These are phyloP conservation scores for Hemicrepidius hirtus DNA, from an alignment of 2,888 invertebrate species.

Conservation along the genomic window DNA sequence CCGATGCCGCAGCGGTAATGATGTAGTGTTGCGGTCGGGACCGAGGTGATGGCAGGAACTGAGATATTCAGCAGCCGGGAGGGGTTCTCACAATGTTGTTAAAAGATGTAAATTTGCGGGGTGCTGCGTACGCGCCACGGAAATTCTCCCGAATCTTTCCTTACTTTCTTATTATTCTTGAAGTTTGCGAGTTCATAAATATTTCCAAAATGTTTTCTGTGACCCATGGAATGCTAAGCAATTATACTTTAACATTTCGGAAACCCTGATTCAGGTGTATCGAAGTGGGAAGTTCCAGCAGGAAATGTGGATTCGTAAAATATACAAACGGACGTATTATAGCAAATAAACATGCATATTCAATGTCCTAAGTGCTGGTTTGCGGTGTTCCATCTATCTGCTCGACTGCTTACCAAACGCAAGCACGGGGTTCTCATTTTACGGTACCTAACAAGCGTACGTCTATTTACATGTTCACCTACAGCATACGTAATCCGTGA, in stretches of 20 bases:
- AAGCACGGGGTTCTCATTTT: conserved; percentile 47
- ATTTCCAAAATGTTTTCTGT: conserved; percentile 53
- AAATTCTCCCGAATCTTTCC: conserved; percentile 55
- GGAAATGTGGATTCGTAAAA: conserved; percentile 43
- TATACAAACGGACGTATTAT: conserved; percentile 51
- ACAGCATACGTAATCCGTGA: conserved; percentile 40
- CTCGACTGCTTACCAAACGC: conserved; percentile 49
- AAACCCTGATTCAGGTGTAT: conserved; percentile 34
- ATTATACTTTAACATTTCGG: conserved; percentile 34
- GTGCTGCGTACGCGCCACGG: conserved; percentile 53
- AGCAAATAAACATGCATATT: conserved; percentile 50
- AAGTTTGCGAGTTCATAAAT: conserved; percentile 54
- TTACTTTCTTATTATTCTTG: conserved; percentile 54
- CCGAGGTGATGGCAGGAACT: conserved; percentile 60
- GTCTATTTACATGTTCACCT: conserved; percentile 51
- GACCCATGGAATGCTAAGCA: conserved; percentile 31
- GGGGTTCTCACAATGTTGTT: conserved; percentile 60
- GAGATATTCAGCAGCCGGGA: conserved; percentile 59
- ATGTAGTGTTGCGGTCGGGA: conserved; percentile 63
- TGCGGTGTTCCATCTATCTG: conserved; percentile 50
- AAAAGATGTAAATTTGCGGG: conserved; percentile 61
- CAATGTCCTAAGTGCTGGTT: conserved; percentile 52
- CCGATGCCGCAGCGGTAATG: conserved; percentile 62
- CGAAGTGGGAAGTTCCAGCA: conserved; percentile 28
- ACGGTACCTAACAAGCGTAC: conserved; percentile 48